Conservation (phyloP, 2,797 vertebrate species). For the Rhinella marina region DNA sequence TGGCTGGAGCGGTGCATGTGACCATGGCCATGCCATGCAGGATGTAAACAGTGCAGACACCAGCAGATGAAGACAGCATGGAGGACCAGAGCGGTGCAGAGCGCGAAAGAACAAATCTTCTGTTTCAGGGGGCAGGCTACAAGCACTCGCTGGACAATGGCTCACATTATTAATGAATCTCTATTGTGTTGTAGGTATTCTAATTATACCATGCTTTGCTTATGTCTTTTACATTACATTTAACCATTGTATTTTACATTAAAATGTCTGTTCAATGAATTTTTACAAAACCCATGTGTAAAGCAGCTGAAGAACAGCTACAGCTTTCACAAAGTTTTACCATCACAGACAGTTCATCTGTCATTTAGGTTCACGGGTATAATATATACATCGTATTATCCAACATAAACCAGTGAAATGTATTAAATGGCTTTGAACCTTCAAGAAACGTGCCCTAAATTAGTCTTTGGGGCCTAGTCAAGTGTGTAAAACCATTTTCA, state of each 20-base stretch:
- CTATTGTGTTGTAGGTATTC: no score
- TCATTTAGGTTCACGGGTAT: neutral
- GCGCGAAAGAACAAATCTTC: no score
- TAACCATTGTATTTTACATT: neutral
- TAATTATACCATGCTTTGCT: neutral
- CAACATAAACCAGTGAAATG: slow-evolving; percentile 1
- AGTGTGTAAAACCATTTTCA: slow-evolving; percentile 12
- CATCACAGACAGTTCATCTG: neutral
- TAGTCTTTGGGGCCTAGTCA: slow-evolving; percentile 21
- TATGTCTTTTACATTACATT: neutral
- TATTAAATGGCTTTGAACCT: slow-evolving; percentile 15
- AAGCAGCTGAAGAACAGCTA: neutral
- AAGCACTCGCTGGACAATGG: no score
- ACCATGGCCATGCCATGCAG: no score
- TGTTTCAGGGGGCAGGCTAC: no score
- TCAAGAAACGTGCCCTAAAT: slow-evolving; percentile 3
- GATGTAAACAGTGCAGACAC: no score
- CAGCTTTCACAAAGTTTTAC: neutral
- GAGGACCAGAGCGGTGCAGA: no score
- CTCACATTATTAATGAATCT: no score
- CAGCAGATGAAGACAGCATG: no score
- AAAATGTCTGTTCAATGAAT: neutral
- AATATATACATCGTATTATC: slow-evolving; percentile 12
- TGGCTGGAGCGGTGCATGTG: no score
- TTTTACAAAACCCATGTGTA: neutral